Base-by-base conservation (phyloP, 2,113 vertebrate species). In the Ornithorhynchus anatinus region DNA sequence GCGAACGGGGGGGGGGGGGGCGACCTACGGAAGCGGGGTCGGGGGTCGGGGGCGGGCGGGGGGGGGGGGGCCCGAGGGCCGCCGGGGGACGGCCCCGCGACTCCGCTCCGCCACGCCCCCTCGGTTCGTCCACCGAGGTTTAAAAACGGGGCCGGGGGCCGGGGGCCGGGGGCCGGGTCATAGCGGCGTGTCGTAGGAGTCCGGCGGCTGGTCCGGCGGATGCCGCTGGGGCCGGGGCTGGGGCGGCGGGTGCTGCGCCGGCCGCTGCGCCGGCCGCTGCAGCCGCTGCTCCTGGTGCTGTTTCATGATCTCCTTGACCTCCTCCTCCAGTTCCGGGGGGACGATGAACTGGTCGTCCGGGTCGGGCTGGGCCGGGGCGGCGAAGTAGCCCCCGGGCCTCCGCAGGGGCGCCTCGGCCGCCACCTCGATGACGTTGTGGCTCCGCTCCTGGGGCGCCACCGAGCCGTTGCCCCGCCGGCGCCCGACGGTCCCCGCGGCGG, bases 241-340 rank as follows among this genome's bases (percentile, higher is more conserved):
- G 59, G 94, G 94, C 44, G 94, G 95, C 33, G 93, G 94, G 40
- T 94, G 94, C 0, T 43, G 20, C 4, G 50, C 5, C 7, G 9
- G 37, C 6, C 36, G 74, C 7, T 43, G 1, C 0, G 88, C 89
- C 60, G 85, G 93, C 10, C 92, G 95, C n/a, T 93, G 94, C 3
- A 86, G 90, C 11, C 82, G 90, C 43, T 96, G 96, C 27, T 96
- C 96, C 86, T 97, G 96, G 85, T 98, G 98, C 72, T 99, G 96
- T 69, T 97, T 99, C 96, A 99, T 99, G 52, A 99, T 96, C 84
- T 99, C 97, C 81, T 96, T 98, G 51, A 99, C 98, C 72, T 99
- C 98, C 82, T 99, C 98, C 77, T 99, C 98, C 35, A 99, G 95
- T 88, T 99, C 98, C 0, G 98, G 98, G 0, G 98, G 98, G 69